A percentile compares a stretch with the other conserved stretches of the same genome.
Evolutionary conservation across 2,797 vertebrate species (phyloP).

Genomic region (Lophius americanus): DNA sequence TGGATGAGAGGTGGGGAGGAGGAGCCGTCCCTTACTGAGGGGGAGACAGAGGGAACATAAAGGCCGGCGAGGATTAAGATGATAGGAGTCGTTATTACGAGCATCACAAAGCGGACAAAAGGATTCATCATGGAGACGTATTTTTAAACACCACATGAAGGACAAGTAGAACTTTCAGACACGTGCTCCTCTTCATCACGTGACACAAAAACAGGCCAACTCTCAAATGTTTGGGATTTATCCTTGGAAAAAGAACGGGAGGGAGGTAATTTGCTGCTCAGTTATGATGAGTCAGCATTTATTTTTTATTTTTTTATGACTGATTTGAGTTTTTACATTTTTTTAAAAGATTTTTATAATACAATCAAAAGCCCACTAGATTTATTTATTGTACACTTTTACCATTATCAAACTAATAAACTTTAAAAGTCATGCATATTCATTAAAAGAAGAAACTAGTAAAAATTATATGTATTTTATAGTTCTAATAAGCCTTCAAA

Average conservation of each 20-base stretch:
- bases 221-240: background rate
- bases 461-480: too few species aligned
- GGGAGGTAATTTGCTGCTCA: too few species aligned
- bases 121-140: conserved; percentile 15
- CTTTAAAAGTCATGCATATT: too few species aligned
- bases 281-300: background rate
- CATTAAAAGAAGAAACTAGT: too few species aligned
- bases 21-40: conserved; percentile 25
- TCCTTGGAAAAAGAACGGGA: background rate
- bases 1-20: conserved; percentile 30
- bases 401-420: too few species aligned
- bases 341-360: background rate
- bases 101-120: conserved; percentile 30
- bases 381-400: too few species aligned
- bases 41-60: conserved; percentile 28
- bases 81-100: conserved; percentile 43
- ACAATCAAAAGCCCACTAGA: too few species aligned
- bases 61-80: conserved; percentile 59
- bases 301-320: too few species aligned
- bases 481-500: too few species aligned
- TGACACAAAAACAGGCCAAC: background rate
- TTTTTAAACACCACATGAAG: conserved; percentile 22
- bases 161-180: conserved; percentile 11
- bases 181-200: conserved; percentile 11
- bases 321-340: background rate